Conservation (phyloP, 2,888 invertebrate species). For the Sinopyrophorus schimmeli region DNA sequence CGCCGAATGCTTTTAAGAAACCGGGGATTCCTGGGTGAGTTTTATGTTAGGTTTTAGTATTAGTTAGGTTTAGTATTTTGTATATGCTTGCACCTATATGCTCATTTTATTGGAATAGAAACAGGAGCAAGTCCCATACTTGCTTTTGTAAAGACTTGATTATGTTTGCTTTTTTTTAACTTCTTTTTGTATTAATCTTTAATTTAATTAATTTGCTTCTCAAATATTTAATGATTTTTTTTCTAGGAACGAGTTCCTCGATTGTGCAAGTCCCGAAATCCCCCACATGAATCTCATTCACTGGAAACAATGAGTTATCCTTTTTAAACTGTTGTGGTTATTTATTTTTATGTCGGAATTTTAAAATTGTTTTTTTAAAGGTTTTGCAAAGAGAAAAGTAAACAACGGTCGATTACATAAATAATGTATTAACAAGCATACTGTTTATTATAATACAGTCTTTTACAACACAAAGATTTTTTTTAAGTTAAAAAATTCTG, state of each 20-base stretch:
- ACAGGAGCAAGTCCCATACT: too few relatives aligned
- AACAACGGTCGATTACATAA: slow-evolving; percentile 33
- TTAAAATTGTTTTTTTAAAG: neutral
- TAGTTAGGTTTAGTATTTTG: too few relatives aligned
- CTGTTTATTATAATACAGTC: slow-evolving; percentile 26
- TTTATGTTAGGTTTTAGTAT: too few relatives aligned
- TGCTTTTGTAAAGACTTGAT: too few relatives aligned
- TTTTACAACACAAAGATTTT: slow-evolving; percentile 22
- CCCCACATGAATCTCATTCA: slow-evolving; percentile 65
- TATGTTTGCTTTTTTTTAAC: too few relatives aligned
- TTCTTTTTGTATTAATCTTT: slow-evolving; percentile 5
- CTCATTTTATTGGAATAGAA: too few relatives aligned
- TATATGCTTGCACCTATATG: too few relatives aligned
- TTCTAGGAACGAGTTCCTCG: slow-evolving; percentile 70
- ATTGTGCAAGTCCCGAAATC: slow-evolving; percentile 63
- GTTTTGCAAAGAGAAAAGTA: neutral
- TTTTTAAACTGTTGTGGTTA: slow-evolving; percentile 12
- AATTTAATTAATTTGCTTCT: slow-evolving; percentile 43
- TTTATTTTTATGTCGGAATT: slow-evolving; percentile 3
- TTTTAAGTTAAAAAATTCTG: slow-evolving; percentile 1
- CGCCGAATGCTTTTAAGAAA: slow-evolving; percentile 64
- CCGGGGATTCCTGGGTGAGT: slow-evolving; percentile 63
- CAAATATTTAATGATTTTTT: too few relatives aligned
- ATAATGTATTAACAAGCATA: slow-evolving; percentile 41
- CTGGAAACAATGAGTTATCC: slow-evolving; percentile 57